A percentile compares a stretch with the other conserved stretches of the same genome.
These are phyloP conservation scores for western clawed frog (Xenopus tropicalis) DNA, from an alignment of 2,113 vertebrate species.

Conservation along the genomic window DNA sequence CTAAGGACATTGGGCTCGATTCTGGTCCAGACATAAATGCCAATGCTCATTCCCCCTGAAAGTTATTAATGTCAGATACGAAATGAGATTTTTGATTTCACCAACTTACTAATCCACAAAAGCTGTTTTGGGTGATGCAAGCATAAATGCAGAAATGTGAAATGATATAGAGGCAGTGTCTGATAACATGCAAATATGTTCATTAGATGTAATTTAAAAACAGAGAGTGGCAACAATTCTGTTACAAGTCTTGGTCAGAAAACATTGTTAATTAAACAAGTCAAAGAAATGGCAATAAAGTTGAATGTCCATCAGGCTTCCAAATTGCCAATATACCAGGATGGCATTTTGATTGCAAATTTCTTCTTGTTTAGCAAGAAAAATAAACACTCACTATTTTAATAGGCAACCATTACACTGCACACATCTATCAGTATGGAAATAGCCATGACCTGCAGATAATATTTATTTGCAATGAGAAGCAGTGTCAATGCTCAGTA, in stretches of 20 bases:
- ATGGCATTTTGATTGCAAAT: slow-evolving; percentile 33
- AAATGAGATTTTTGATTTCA: slow-evolving; percentile 83
- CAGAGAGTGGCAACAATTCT: slow-evolving; percentile 60
- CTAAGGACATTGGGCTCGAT: slow-evolving; percentile 74
- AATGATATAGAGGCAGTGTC: slow-evolving; percentile 62
- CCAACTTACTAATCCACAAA: slow-evolving; percentile 72
- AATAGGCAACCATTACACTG: slow-evolving; percentile 12
- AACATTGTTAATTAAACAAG: slow-evolving; percentile 65
- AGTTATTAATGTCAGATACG: slow-evolving; percentile 83
- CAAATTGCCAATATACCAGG: slow-evolving; percentile 17
- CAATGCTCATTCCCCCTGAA: slow-evolving; percentile 78
- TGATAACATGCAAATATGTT: slow-evolving; percentile 62
- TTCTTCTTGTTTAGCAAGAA: not conserved
- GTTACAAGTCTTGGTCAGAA: slow-evolving; percentile 62
- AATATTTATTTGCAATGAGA: slow-evolving; percentile 7
- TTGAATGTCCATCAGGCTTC: slow-evolving; percentile 47
- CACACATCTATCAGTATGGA: slow-evolving; percentile 22
- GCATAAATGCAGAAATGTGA: slow-evolving; percentile 61
- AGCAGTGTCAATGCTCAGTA: not conserved
- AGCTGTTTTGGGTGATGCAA: slow-evolving; percentile 62
- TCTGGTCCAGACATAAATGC: slow-evolving; percentile 76
- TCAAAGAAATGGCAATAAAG: slow-evolving; percentile 56
- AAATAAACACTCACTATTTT: slow-evolving; percentile 15
- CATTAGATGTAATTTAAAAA: slow-evolving; percentile 61
- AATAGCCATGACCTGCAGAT: not conserved